phyloP scores from a whole-genome alignment of 2,888 invertebrate genomes.

The Leptarthrus brevirostris region DNA sequence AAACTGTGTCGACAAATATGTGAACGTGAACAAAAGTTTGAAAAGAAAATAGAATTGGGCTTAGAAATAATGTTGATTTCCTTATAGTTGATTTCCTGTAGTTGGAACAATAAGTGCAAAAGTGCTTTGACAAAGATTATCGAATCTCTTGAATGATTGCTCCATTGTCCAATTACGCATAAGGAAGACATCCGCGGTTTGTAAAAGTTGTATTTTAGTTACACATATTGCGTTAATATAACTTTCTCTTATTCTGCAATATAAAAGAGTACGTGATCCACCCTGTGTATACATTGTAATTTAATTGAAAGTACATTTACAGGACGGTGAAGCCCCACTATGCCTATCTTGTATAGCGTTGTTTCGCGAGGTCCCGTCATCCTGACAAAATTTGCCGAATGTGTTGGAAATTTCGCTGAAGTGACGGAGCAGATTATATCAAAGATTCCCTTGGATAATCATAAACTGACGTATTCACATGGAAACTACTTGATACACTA shows the following conservation, averaged over 20 bases:
- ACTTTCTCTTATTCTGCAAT: neutral
- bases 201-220: too few relatives aligned
- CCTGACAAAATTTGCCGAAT: constrained; percentile 90
- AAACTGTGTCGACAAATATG: neutral
- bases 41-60: too few relatives aligned
- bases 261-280: too few relatives aligned
- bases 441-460: constrained; percentile 88
- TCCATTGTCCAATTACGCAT: neutral
- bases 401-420: constrained; percentile 94
- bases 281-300: too few relatives aligned
- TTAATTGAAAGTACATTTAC: too few relatives aligned
- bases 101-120: neutral
- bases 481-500: constrained; percentile 94
- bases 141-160: neutral
- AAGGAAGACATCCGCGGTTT: neutral
- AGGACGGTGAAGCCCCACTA: constrained; percentile 64
- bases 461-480: constrained; percentile 92
- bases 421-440: constrained; percentile 91
- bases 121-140: neutral
- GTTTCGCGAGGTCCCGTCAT: constrained; percentile 87
- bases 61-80: too few relatives aligned
- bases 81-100: too few relatives aligned
- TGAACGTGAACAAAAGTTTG: neutral
- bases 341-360: constrained; percentile 93
- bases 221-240: too few relatives aligned